Evolutionary conservation across 2,888 invertebrate species (phyloP), one percentile per base, ranked within the genome.

Genomic region (Halictus ligatus): DNA sequence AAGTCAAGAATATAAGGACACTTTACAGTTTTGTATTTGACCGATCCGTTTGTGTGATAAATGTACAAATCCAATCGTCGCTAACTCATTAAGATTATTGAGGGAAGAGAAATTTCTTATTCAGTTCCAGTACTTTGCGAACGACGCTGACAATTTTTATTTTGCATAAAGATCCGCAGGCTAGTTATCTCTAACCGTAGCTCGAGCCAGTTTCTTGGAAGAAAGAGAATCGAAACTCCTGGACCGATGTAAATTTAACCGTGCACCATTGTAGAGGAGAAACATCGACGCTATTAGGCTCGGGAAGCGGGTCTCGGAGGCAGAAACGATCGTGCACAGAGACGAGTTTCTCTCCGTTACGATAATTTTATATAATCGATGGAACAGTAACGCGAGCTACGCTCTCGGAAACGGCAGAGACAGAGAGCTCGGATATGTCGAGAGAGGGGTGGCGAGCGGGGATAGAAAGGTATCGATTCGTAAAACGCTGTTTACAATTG

Each of bases 311-410:
- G 13, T 25, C 60, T 29, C 64, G n/a, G n/a, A 29, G 64, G 15
- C 29, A 64, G 64, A 64, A 64, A 40, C n/a, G 40, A n/a, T 21
- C 40, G 21, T 71, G 13, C n/a, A 71, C 43, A 40, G 40, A n/a
- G 43, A 43, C 40, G 21, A 71, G n/a, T 71, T 71, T 40, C 71
- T 64, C 71, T 18, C 8, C 25, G 74, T 85, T 80, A 80, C 71
- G 72, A 85, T 85, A 86, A 86, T 85, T 86, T 86, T 86, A 86
- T 72, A 80, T 86, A 86, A 86, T 86, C 86, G 78, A 78, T 71
- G 78, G n/a, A 80, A 85, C 67, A 73, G 85, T 85, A 85, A 85
- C 78, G 84, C 84, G 84, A 85, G 71, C 78, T 71, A 75, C 48
- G 43, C 29, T 35, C 25, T 64, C 21, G 40, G 40, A n/a, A 21